These are phyloP conservation scores for Dendroctonus valens DNA, from an alignment of 1,140 invertebrate species.

Conservation along the genomic window DNA sequence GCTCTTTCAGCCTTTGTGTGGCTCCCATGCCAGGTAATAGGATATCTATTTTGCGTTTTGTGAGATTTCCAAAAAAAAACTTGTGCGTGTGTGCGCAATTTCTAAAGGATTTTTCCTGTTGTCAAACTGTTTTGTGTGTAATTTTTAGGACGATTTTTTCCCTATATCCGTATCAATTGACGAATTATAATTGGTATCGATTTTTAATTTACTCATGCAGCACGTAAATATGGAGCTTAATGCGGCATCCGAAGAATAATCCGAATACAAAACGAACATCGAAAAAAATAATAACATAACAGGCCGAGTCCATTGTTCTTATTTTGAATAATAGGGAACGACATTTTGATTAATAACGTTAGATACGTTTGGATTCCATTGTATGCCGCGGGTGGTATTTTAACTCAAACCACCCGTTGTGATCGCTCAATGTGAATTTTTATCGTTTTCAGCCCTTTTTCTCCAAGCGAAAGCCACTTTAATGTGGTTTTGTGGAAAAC, in stretches of 20 bases:
- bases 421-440: conserved; percentile 22
- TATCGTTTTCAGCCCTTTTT: conserved; percentile 32
- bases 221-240: too few species aligned
- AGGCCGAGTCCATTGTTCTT: conserved; percentile 29
- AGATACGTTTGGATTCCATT: conserved; percentile 35
- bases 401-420: conserved; percentile 26
- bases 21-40: conserved; percentile 18
- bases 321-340: conserved; percentile 36
- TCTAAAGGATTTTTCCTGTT: too few species aligned
- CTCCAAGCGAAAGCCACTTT: neutral
- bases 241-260: too few species aligned
- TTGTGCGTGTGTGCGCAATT: conserved; percentile 1
- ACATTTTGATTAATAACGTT: conserved; percentile 37
- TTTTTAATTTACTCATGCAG: too few species aligned
- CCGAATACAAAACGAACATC: neutral
- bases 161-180: too few species aligned
- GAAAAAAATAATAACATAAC: conserved; percentile 30
- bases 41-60: conserved; percentile 30
- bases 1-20: conserved; percentile 22
- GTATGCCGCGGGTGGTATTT: conserved; percentile 32
- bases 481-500: neutral
- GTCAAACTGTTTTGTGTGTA: neutral
- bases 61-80: conserved; percentile 20
- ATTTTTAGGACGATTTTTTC: neutral
- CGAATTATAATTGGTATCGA: too few species aligned